Percentiles rank a stretch among this genome's conserved stretches.
Conservation (phyloP, 2,888 invertebrate genomes). For the Encarsia formosa region DNA sequence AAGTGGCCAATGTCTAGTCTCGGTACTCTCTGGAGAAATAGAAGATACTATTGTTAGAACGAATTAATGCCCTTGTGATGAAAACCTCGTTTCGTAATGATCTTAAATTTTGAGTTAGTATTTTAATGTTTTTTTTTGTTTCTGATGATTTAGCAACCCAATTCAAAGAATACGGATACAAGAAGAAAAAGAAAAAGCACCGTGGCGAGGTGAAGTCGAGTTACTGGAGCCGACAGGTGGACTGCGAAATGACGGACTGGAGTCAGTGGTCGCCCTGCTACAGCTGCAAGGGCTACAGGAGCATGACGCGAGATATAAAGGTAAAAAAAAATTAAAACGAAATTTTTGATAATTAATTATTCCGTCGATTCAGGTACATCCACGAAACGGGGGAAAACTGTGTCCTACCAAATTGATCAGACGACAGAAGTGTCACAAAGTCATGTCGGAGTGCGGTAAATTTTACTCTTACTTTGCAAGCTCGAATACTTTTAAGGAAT, state of each 20-base stretch:
- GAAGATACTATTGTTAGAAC: too few species aligned
- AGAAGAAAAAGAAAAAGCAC: constrained; percentile 12
- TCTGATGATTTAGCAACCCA: neutral
- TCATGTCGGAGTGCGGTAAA: constrained; percentile 43
- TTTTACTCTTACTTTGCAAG: neutral
- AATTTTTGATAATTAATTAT: neutral
- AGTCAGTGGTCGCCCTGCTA: constrained; percentile 79
- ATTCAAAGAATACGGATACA: constrained; percentile 4
- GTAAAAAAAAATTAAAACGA: constrained; percentile 33
- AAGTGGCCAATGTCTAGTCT: too few species aligned
- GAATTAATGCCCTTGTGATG: too few species aligned
- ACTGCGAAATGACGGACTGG: constrained; percentile 77
- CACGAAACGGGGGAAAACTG: constrained; percentile 61
- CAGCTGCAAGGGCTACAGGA: constrained; percentile 62
- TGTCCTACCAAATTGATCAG: constrained; percentile 59
- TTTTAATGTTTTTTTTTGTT: neutral
- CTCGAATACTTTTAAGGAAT: neutral
- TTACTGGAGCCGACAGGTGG: constrained; percentile 44
- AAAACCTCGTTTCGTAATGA: too few species aligned
- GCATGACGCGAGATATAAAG: constrained; percentile 44
- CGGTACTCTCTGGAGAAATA: too few species aligned
- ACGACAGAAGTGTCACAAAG: constrained; percentile 43
- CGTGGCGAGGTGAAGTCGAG: constrained; percentile 9
- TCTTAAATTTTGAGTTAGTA: too few species aligned
- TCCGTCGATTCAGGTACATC: constrained; percentile 47